Conservation (phyloP, 2,888 invertebrate genomes). For the Drosophila vallismaia region DNA sequence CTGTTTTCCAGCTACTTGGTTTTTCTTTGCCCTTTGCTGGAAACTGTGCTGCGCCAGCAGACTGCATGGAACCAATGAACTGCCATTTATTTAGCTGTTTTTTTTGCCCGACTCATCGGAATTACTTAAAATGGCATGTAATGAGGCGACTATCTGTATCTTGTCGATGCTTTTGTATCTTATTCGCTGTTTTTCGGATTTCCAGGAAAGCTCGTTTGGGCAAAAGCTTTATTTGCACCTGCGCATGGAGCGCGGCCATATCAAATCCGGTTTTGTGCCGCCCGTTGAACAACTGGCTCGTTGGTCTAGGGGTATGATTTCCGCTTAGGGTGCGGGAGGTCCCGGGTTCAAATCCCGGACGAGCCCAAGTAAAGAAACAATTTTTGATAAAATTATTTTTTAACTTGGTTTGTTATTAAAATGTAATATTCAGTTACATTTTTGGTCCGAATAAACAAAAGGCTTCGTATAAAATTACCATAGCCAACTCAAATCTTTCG, state of each 20-base stretch:
- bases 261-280: conserved; percentile 16
- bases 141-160: conserved; percentile 32
- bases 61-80: conserved; percentile 43
- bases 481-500: no score
- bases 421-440: no score
- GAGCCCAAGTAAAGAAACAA: conserved; percentile 76
- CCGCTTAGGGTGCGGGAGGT: conserved; percentile 85
- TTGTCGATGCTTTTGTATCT: conserved; percentile 9
- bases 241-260: conserved; percentile 1
- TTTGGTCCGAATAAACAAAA: no score
- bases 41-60: conserved; percentile 27
- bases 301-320: conserved; percentile 85
- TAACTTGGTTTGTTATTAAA: conserved; percentile 11
- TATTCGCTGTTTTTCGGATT: conserved; percentile 8
- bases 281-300: conserved; percentile 60
- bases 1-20: conserved; percentile 12
- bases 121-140: conserved; percentile 41
- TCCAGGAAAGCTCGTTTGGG: conserved; percentile 22
- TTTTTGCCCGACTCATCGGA: conserved; percentile 20
- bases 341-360: conserved; percentile 85
- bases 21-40: conserved; percentile 16
- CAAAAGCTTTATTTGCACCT: conserved; percentile 37
- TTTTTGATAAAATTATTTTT: conserved; percentile 30
- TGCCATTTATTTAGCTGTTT: conserved; percentile 36
- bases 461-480: no score